phyloP scores from a whole-genome alignment of 2,797 vertebrate genomes.

The Parambassis ranga region DNA sequence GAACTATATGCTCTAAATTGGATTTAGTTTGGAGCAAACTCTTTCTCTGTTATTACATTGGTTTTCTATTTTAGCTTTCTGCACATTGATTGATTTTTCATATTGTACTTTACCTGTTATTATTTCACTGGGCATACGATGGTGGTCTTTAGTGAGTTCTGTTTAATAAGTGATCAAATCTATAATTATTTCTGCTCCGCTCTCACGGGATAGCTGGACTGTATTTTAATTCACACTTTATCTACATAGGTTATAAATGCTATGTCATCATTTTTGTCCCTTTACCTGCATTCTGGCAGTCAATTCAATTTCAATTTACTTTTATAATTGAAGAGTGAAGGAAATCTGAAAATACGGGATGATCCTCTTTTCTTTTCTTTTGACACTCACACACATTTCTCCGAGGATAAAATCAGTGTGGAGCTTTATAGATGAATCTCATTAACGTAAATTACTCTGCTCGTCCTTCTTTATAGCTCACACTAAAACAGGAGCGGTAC shows the following conservation, averaged over 20 bases:
- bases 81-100: constrained; percentile 5
- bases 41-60: neutral
- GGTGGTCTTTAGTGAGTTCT: neutral
- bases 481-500: constrained; percentile 34
- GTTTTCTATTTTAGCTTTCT: neutral
- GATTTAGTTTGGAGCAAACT: too few relatives aligned
- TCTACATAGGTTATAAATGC: neutral
- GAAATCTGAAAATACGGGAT: neutral
- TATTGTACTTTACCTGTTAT: neutral
- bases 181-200: neutral
- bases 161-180: neutral
- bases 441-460: constrained; percentile 12
- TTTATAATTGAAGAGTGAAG: neutral
- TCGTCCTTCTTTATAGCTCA: constrained; percentile 19
- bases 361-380: neutral
- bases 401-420: constrained; percentile 1
- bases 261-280: neutral
- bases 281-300: neutral
- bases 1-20: too few relatives aligned
- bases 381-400: constrained; percentile 4
- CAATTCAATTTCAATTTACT: neutral
- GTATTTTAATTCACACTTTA: neutral
- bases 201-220: neutral
- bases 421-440: constrained; percentile 7
- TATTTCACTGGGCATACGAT: neutral